Evolutionary conservation across 2,113 vertebrate genomes (phyloP), one percentile per base, ranked within the genome.

Genomic region (Vireo altiloquus): DNA sequence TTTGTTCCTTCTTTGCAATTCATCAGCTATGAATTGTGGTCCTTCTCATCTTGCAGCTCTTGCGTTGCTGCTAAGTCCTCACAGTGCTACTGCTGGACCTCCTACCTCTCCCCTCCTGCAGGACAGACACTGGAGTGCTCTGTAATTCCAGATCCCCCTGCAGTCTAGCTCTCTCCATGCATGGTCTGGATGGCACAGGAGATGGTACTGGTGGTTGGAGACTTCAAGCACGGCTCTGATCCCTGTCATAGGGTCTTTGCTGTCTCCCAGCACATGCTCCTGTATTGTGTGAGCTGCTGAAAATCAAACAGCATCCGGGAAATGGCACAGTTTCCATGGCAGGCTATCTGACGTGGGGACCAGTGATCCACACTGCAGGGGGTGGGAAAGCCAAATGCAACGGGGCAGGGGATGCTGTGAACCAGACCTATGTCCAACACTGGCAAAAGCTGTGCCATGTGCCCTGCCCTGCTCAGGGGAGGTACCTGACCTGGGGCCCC

Each of bases 371-470:
- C 18, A 14, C 49, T 42, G 28, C 39, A 60, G 19, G 8, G 31
- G 13, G 10, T 63, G 30, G 70, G 74, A 33, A 65, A 83, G 40
- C 8, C 28, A 72, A 69, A 77, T 0, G 4, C 10, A 54, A 15
- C 0, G 0, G 40, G 30, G 31, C 30, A 79, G 21, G n/a, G 63
- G 21, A 68, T 56, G 53, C 15, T 1, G 3, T 42, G 88, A 20
- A 63, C 39, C 74, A 84, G 52, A 63, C 2, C 11, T 3, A 0
- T 22, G 39, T 31, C 44, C n/a, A 23, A 16, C 2, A 0, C 24
- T n/a, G 61, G 35, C 61, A 64, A 64, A 77, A 11, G n/a, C 78
- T 42, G 47, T 39, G 28, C 15, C 21, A 39, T 0, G 1, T 52
- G 28, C 23, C 52, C 42, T 57, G 42, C 27, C 7, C 37, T 57